Evolutionary conservation across 2,888 invertebrate species (phyloP), one percentile per base, ranked within the genome.

Genomic region (Archaeoteleia sp.): DNA sequence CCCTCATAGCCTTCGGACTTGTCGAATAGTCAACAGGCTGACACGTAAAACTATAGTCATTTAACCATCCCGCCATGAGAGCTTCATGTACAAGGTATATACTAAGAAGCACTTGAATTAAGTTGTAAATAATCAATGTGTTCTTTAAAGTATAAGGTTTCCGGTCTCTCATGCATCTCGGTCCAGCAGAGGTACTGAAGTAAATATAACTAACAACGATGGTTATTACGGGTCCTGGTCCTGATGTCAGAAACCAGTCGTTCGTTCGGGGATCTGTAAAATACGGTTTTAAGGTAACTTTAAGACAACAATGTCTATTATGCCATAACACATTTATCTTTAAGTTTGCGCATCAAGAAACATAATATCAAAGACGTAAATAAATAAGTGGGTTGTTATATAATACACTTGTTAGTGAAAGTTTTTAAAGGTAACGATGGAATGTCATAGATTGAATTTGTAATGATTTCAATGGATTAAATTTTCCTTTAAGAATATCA

Each of bases 131-230:
- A 12, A 97, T 88, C 71, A 97, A 85, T 0, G 92, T 88, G 67
- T 90, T 91, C 78, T 92, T 91, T 29, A 97, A 85, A 67, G 94
- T 90, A 81, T 91, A 93, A 0, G 97, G 95, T 78, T 95, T 92
- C 75, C 93, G 89, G 82, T 95, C 90, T 66, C 91, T 90, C 97
- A 98, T 98, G 75, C 92, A 91, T 68, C 89, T 88, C 0, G 97
- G 97, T 0, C 97, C 96, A 86, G 92, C 91, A 70, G 88, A 90
- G 14, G 89, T 76, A 5, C 92, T 90, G 82, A 93, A 92, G 84
- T 91, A 92, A 34, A 93, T 80, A 78, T 94, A 94, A 27, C 90
- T 83, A 1, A 87, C 87, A 34, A 93, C 79, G 49, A 94, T 91
- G 29, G 89, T 88, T 9, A 92, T 74, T 5, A 91, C 87, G 0